Conservation (phyloP, 1,140 invertebrate genomes). For the Camponotus pennsylvanicus region DNA sequence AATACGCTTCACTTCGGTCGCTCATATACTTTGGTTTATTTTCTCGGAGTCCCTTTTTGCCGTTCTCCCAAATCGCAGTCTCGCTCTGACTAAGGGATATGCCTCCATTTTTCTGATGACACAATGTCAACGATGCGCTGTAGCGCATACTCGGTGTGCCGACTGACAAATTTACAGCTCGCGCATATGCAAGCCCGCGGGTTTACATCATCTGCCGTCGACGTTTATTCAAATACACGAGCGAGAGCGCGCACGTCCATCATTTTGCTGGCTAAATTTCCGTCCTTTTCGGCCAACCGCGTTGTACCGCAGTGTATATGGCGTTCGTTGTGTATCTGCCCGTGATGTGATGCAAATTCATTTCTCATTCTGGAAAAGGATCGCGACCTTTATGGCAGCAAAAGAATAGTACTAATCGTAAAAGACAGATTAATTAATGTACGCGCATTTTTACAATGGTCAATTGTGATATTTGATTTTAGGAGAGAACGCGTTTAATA, state of each 20-base stretch:
- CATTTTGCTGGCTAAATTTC: conserved; percentile 41
- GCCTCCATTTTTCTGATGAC: conserved; percentile 39
- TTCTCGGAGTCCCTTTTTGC: not conserved
- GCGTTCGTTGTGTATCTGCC: not conserved
- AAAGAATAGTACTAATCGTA: conserved; percentile 21
- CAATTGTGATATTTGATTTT: not conserved
- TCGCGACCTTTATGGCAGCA: conserved; percentile 25
- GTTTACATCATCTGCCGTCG: conserved; percentile 56
- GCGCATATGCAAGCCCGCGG: conserved; percentile 18
- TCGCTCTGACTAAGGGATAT: not conserved
- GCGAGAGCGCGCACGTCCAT: conserved; percentile 43
- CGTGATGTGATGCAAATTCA: conserved; percentile 39
- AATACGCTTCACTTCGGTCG: not conserved
- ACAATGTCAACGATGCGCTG: conserved; percentile 48
- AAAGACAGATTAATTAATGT: conserved; percentile 52
- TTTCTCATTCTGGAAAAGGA: conserved; percentile 28
- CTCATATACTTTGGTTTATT: not conserved
- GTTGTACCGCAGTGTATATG: not conserved
- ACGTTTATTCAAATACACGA: conserved; percentile 61
- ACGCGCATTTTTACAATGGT: not conserved
- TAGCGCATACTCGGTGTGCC: conserved; percentile 25
- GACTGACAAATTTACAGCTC: conserved; percentile 50
- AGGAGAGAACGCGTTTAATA: not conserved
- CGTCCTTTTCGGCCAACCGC: conserved; percentile 29
- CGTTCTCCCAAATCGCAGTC: conserved; percentile 19